Base-by-base conservation (phyloP, 1,140 invertebrate species). In the Solenopsis invicta region DNA sequence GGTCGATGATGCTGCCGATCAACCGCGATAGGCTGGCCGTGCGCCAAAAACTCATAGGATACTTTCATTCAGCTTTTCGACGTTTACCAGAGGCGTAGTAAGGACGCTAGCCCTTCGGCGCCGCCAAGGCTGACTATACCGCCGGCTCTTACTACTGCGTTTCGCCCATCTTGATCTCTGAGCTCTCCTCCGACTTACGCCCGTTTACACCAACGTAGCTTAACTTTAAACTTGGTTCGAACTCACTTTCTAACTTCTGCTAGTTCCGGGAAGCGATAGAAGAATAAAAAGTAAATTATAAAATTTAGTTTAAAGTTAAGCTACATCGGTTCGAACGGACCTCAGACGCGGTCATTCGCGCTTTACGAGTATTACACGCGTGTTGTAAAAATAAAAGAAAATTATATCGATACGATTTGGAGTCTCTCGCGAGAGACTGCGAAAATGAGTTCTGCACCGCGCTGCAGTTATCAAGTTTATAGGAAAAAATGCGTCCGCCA, bases 61-160 rank as follows among this genome's bases (percentile, higher is more conserved):
- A 82, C 50, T 91, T 87, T 82, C 90, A 89, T 91, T 91, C 90
- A 89, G 21, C 64, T 86, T 78, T 77, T 50, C 10, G 6, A 12
- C 2, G 13, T 45, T 54, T 72, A 71, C 24, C 78, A 56, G 24
- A 37, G 37, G 37, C 64, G 64, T 82, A 72, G 34, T 54, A 71
- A 56, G 50, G 29, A 37, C 34, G 56, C 21, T 13, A 12, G 21
- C 18, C 37, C 10, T 56, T 37, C 34, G 16, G 45, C 69, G 54
- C 37, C 24, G 10, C 3, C 13, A 24, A 21, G 37, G 48, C 62
- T 54, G 77, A 54, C 12, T 52, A 29, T 1, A 54, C 48, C 48
- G 64, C 34, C 37, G 48, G 13, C 1, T 80, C 24, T 69, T 71
- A 54, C 77, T 71, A 54, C 77, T 81, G 29, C 62, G 6, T 66